Percentiles rank a stretch among this genome's conserved stretches.
These are phyloP conservation scores for Megamerina dolium DNA, from an alignment of 2,888 invertebrate species.

Conservation along the genomic window DNA sequence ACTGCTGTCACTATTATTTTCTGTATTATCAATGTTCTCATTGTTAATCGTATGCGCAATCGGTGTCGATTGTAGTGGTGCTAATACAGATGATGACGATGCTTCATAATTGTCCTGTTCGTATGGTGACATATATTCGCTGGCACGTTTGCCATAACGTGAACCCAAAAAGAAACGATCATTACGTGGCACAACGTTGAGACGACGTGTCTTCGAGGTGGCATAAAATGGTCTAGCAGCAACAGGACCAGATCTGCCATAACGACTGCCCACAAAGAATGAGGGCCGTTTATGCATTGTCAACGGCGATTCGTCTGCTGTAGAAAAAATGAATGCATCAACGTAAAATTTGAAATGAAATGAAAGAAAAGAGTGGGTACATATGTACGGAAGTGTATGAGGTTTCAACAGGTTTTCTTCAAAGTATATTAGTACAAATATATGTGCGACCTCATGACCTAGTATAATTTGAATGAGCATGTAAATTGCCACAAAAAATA, in stretches of 20 bases:
- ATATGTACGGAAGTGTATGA: slow-evolving; percentile 1
- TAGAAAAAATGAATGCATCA: slow-evolving; percentile 1
- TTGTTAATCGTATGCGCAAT: slow-evolving; percentile 21
- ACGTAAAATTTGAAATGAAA: background rate
- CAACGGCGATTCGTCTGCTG: slow-evolving; percentile 25
- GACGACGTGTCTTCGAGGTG: slow-evolving; percentile 37
- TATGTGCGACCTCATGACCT: background rate
- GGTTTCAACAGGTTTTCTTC: too few relatives aligned
- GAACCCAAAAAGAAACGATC: slow-evolving; percentile 49
- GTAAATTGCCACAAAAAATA: background rate
- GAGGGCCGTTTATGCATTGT: slow-evolving; percentile 41
- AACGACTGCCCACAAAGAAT: slow-evolving; percentile 51
- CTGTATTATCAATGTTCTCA: too few relatives aligned
- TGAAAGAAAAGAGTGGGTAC: background rate
- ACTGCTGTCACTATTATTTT: slow-evolving; percentile 3
- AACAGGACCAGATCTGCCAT: slow-evolving; percentile 42
- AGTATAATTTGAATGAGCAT: background rate
- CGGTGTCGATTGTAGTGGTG: slow-evolving; percentile 17
- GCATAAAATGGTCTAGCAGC: slow-evolving; percentile 24
- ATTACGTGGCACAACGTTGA: slow-evolving; percentile 46
- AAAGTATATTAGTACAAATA: too few relatives aligned
- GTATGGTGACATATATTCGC: slow-evolving; percentile 29
- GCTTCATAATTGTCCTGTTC: slow-evolving; percentile 28
- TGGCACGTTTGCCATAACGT: slow-evolving; percentile 46
- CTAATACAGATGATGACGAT: too few relatives aligned